Evolutionary conservation across 1,140 invertebrate species (phyloP).

Genomic region (Drosophila santomea): DNA sequence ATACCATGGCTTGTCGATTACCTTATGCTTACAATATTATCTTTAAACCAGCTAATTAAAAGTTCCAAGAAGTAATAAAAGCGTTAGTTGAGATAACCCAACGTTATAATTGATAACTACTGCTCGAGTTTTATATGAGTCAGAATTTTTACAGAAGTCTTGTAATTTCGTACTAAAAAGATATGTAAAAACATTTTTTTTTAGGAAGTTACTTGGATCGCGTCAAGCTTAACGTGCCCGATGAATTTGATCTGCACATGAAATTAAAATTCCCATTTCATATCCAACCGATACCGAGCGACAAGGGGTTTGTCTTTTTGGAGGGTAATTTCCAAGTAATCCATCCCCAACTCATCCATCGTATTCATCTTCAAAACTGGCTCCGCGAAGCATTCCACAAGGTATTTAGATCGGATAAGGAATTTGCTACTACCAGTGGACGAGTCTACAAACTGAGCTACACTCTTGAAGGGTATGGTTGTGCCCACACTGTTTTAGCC

Average conservation of each 20-base stretch:
- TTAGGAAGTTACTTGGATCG: constrained; percentile 54
- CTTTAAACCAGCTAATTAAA: neutral
- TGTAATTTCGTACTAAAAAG: neutral
- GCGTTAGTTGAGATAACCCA: neutral
- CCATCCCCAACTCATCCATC: constrained; percentile 10
- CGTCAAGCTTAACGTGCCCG: constrained; percentile 31
- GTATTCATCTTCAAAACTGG: constrained; percentile 26
- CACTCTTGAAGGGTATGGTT: constrained; percentile 27
- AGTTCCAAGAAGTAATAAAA: neutral
- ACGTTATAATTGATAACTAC: neutral
- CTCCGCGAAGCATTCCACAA: constrained; percentile 23
- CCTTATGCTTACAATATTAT: neutral
- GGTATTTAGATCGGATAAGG: neutral
- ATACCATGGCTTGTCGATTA: too few relatives aligned
- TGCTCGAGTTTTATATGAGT: neutral
- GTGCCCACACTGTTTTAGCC: constrained; percentile 40
- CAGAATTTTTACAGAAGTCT: too few relatives aligned
- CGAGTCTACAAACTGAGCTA: constrained; percentile 15
- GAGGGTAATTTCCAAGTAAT: neutral
- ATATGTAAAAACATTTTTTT: neutral
- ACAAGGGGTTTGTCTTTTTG: constrained; percentile 21
- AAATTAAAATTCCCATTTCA: constrained; percentile 34
- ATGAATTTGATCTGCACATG: constrained; percentile 57
- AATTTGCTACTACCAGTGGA: neutral
- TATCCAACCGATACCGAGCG: neutral